A percentile compares a stretch with the other conserved stretches of the same genome.
Evolutionary conservation across 1,140 invertebrate species (phyloP).

Genomic region (Cyphomyrmex costatus): DNA sequence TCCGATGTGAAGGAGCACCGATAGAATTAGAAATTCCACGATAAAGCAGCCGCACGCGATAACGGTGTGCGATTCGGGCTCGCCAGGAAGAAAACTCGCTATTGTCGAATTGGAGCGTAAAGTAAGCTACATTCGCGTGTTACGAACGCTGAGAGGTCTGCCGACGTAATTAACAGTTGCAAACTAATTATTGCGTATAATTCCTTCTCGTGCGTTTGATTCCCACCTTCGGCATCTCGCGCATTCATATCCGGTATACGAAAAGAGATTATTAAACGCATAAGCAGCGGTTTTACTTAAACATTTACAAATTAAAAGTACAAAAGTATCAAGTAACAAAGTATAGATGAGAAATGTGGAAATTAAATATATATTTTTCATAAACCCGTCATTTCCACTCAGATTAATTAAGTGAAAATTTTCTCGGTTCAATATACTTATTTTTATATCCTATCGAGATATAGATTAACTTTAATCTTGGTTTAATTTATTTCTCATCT

Average conservation of each 20-base stretch:
- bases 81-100: constrained; percentile 21
- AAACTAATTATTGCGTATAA: constrained; percentile 54
- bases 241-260: constrained; percentile 38
- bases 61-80: constrained; percentile 20
- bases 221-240: constrained; percentile 39
- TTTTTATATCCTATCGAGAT: no score
- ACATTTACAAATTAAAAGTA: not conserved
- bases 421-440: not conserved
- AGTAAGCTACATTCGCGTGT: constrained; percentile 36
- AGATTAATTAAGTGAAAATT: constrained; percentile 5
- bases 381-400: not conserved
- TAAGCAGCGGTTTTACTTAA: not conserved
- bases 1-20: not conserved
- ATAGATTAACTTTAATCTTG: no score
- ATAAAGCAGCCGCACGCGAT: constrained; percentile 24
- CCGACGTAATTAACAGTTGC: constrained; percentile 41
- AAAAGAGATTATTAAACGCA: constrained; percentile 6
- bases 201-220: constrained; percentile 27
- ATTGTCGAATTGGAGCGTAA: constrained; percentile 49
- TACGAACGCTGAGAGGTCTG: not conserved
- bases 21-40: constrained; percentile 30
- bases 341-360: not conserved
- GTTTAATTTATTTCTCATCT: no score
- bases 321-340: constrained; percentile 1
- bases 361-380: not conserved